Conservation (phyloP, 1,140 invertebrate genomes). For the Lucilia sericata region DNA sequence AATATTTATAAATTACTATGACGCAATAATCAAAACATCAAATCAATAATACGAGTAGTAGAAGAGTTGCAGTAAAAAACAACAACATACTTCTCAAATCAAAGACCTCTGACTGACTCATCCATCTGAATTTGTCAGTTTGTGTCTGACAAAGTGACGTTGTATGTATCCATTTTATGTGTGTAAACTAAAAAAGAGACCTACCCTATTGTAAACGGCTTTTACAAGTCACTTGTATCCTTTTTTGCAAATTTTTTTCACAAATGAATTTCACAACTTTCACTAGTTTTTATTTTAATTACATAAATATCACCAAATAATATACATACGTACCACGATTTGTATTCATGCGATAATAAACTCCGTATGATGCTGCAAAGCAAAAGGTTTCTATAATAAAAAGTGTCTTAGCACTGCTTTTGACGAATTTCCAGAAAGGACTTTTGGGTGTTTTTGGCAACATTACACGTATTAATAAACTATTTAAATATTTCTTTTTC, state of each 20-base stretch:
- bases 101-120: neutral
- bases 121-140: neutral
- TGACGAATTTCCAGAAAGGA: constrained; percentile 69
- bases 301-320: neutral
- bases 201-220: neutral
- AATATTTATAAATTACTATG: constrained; percentile 21
- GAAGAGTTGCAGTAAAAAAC: neutral
- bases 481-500: neutral
- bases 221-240: neutral
- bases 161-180: neutral
- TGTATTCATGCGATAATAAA: constrained; percentile 74
- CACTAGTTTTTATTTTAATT: neutral
- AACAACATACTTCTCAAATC: neutral
- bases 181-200: neutral
- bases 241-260: neutral
- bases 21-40: neutral
- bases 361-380: constrained; percentile 71
- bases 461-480: constrained; percentile 65
- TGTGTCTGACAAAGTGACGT: constrained; percentile 1
- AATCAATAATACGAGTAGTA: neutral
- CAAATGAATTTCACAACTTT: constrained; percentile 5
- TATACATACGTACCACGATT: constrained; percentile 70
- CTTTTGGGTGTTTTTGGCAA: constrained; percentile 72
- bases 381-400: constrained; percentile 71
- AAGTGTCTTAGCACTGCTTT: constrained; percentile 68